Conservation (phyloP, 2,797 vertebrate species). For the Aulostomus chinensis region DNA sequence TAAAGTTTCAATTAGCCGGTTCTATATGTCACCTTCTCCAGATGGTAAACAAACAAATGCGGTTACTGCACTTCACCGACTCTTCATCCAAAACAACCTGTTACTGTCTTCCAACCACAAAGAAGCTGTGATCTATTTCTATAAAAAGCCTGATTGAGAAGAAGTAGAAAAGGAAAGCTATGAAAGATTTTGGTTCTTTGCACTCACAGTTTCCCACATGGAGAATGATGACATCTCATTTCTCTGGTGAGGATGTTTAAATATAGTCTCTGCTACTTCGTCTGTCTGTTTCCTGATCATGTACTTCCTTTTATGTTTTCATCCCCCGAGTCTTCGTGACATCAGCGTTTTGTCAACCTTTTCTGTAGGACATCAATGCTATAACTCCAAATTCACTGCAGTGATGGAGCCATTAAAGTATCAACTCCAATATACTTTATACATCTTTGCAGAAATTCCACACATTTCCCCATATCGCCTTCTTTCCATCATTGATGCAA, state of each 20-base stretch:
- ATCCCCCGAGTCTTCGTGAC: constrained; percentile 24
- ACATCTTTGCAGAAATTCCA: constrained; percentile 18
- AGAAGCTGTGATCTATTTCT: not conserved
- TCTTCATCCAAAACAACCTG: not conserved
- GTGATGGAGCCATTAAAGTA: constrained; percentile 27
- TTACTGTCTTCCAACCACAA: not conserved
- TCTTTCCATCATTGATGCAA: constrained; percentile 60
- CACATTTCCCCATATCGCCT: constrained; percentile 13
- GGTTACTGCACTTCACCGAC: not conserved
- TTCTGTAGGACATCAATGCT: no score
- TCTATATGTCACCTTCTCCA: not conserved
- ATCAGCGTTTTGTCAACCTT: no score
- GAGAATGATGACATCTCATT: constrained; percentile 47
- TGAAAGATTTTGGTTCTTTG: constrained; percentile 43
- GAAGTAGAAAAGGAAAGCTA: constrained; percentile 15
- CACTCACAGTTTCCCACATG: constrained; percentile 31
- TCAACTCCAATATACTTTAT: constrained; percentile 9
- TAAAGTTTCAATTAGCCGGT: not conserved
- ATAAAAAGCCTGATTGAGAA: constrained; percentile 13
- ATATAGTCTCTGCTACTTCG: constrained; percentile 65
- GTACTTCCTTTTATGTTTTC: constrained; percentile 19
- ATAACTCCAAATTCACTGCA: no score
- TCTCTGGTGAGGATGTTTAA: constrained; percentile 57
- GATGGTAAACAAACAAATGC: not conserved
- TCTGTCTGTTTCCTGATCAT: constrained; percentile 34